phyloP scores from a whole-genome alignment of 1,140 invertebrate genomes.

The Drosophila arizonae region DNA sequence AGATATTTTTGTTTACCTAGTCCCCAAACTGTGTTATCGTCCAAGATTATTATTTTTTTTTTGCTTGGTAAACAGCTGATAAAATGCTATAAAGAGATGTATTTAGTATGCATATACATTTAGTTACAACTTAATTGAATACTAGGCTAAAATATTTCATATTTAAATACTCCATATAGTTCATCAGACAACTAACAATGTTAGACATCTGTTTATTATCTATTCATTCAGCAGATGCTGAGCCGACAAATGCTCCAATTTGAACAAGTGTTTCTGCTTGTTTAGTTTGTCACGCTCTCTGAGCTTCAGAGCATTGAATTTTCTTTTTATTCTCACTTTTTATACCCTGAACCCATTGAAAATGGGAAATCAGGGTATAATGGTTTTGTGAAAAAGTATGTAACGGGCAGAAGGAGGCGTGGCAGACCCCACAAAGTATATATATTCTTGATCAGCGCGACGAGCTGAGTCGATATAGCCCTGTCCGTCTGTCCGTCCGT shows the following conservation, averaged over 20 bases:
- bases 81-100: constrained; percentile 57
- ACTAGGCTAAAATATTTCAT: neutral
- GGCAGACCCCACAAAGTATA: too few species aligned
- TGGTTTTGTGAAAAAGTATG: too few species aligned
- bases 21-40: constrained; percentile 12
- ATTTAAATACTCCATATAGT: constrained; percentile 12
- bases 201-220: constrained; percentile 6
- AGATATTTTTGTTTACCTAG: constrained; percentile 45
- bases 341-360: too few species aligned
- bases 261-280: constrained; percentile 55
- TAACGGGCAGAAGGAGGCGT: too few species aligned
- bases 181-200: neutral
- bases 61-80: constrained; percentile 54
- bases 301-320: neutral
- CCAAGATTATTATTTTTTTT: constrained; percentile 23
- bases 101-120: neutral
- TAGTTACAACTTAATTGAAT: neutral
- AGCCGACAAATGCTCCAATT: constrained; percentile 42
- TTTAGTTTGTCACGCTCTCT: constrained; percentile 65
- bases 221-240: constrained; percentile 15
- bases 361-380: too few species aligned
- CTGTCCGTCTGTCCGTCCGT: too few species aligned
- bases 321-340: constrained; percentile 29
- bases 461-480: too few species aligned
- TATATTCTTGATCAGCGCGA: too few species aligned